Evolutionary conservation across 2,797 vertebrate genomes (phyloP), one percentile per base, ranked within the genome.

Genomic region (Sphenopsis melanotis): DNA sequence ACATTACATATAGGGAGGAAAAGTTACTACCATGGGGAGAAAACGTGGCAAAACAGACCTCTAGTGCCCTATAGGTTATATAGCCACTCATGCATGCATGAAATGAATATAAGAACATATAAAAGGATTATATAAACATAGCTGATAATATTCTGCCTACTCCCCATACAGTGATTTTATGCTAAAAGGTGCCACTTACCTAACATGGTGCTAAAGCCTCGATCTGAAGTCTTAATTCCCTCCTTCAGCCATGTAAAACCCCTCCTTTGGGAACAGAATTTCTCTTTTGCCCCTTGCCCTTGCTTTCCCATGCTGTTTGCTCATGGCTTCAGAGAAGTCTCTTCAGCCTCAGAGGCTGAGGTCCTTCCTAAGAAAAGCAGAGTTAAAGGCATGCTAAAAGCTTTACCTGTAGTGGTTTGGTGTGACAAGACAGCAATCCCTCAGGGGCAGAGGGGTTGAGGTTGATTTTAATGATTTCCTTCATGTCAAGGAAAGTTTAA

Each of bases 391-490:
- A 6, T 7, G 21, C 55, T 74, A 3, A 30, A 42, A 46, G 13
- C 42, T 83, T 85, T 55, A 23, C 47, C 52, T 75, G 53, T 11
- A 15, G 59, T 13, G 3, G 15, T 49, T 75, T 4, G 4, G 53
- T 34, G 75, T 44, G 80, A 70, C 44, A 65, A 55, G 69, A 83
- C 83, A 88, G 65, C 72, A 56, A 55, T 72, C 63, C 68, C 75
- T 39, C 34, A 30, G 52, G 34, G 32, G 50, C 19, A 66, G 55
- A 83, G 36, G 32, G 36, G 44, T 13, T 42, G 36, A 56, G 53
- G 69, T 52, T 87, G 72, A 71, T 68, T 95, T 93, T 93, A 89
- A 89, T 30, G 15, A 69, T 85, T 96, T 91, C 52, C 84, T 89
- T 83, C 50, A 4, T 39, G 69, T 86, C 27, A 79, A 61, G 27